phyloP scores from a whole-genome alignment of 2,113 vertebrate species.

The Hymenochirus boettgeri region DNA sequence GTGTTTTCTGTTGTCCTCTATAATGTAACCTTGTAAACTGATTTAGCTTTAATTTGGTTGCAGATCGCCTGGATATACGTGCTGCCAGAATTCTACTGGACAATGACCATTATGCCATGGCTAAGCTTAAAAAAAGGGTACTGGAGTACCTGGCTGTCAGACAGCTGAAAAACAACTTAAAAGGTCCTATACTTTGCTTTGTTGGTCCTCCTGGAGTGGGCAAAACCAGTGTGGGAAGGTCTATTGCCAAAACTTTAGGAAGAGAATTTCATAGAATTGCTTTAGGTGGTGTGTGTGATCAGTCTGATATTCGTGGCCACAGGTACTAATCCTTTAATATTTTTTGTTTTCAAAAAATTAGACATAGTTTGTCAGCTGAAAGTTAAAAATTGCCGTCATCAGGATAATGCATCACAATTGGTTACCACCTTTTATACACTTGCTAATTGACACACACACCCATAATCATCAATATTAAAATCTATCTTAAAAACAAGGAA shows the following conservation, averaged over 20 bases:
- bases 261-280: conserved; percentile 94
- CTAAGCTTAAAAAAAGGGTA: conserved; percentile 91
- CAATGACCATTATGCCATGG: conserved; percentile 94
- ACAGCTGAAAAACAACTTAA: conserved; percentile 85
- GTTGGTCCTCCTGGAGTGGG: conserved; percentile 94
- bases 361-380: no score
- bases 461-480: no score
- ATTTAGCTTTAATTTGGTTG: conserved; percentile 14
- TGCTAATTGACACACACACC: no score
- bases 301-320: conserved; percentile 95
- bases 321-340: conserved; percentile 61
- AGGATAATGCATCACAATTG: no score
- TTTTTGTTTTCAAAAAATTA: not conserved
- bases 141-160: conserved; percentile 93
- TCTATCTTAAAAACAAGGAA: no score
- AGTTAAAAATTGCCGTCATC: no score
- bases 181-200: conserved; percentile 94
- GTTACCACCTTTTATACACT: no score
- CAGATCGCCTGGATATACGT: conserved; percentile 88
- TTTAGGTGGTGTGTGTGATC: conserved; percentile 91
- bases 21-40: no score
- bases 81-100: conserved; percentile 86
- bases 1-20: no score
- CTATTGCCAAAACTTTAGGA: conserved; percentile 88
- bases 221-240: conserved; percentile 94